These are phyloP conservation scores for Sparidentex hasta DNA, from an alignment of 2,797 vertebrate genomes.

Conservation along the genomic window DNA sequence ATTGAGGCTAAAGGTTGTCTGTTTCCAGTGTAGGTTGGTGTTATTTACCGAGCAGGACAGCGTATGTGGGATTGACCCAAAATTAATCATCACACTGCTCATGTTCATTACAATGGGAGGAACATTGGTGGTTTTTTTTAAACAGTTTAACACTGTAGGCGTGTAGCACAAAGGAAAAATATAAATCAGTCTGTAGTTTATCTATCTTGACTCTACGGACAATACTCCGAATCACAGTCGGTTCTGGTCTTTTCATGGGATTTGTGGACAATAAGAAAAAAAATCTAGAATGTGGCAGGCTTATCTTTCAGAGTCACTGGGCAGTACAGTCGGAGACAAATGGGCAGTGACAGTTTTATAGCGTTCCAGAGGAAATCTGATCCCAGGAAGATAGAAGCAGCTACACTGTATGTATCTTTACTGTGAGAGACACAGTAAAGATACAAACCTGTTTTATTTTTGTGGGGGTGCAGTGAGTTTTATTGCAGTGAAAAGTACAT, in stretches of 20 bases:
- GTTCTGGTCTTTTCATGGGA: slow-evolving; percentile 7
- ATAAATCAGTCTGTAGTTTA: background rate
- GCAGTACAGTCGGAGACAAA: slow-evolving; percentile 9
- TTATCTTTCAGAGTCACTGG: slow-evolving; percentile 21
- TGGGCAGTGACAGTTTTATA: slow-evolving; percentile 30
- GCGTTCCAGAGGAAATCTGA: slow-evolving; percentile 17
- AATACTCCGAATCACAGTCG: slow-evolving; percentile 6
- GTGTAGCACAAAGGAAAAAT: background rate
- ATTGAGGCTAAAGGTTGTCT: background rate
- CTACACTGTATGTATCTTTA: slow-evolving; percentile 2
- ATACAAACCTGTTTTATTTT: background rate
- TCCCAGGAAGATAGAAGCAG: background rate
- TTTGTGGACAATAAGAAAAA: background rate
- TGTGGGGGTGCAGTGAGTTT: background rate
- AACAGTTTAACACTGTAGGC: background rate
- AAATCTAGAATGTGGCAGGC: background rate
- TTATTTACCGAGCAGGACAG: background rate
- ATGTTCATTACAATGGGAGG: background rate
- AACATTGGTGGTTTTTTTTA: background rate
- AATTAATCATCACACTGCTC: background rate
- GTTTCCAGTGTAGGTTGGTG: background rate
- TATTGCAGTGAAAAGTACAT: background rate
- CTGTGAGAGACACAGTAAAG: slow-evolving; percentile 8
- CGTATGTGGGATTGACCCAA: background rate
- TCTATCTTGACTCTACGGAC: background rate